Evolutionary conservation across 2,113 vertebrate genomes (phyloP), one percentile per base, ranked within the genome.

Genomic region (Corydoras sp.): DNA sequence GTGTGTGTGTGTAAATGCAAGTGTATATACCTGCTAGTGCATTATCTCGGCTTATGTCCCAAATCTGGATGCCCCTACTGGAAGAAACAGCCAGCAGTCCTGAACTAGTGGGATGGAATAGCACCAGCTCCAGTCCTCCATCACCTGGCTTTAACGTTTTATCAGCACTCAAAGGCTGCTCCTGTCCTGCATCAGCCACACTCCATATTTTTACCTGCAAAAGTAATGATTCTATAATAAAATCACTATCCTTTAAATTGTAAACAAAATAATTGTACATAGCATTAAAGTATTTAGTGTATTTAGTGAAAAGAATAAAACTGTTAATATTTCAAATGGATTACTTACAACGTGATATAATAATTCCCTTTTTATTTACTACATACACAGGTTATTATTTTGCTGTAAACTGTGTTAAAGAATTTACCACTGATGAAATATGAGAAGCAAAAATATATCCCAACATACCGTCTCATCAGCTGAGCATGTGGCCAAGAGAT

Each of bases 131-230:
- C 72, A 95, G 82, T 0, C 81, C 75, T 2, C 80, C 81, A 0
- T 76, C 88, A 0, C 73, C 78, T 0, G 91, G 90, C 56, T 74
- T 83, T 72, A 99, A 82, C 9, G 88, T 88, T 55, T 91, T 75
- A 35, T 90, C 90, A 0, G 90, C 77, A 0, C 2, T 68, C 0
- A 69, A 2, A 0, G 92, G 86, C 75, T 90, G 61, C 15, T 84
- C 82, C 74, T 84, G 84, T 63, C 84, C 73, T 0, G 84, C 67
- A 8, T 87, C 68, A 0, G 86, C 85, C 74, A 98, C 69, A 30
- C 77, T 88, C 97, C 97, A 99, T 68, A 98, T 74, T 82, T 95
- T 99, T 77, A 97, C 90, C 97, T 99, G 83, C 4, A 68, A 24
- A 15, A 11, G 13, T 35, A 9, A 9, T 43, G 4, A 43, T 43